Base-by-base conservation (phyloP, 1,140 invertebrate genomes). In the Neotoxoptera formosana region DNA sequence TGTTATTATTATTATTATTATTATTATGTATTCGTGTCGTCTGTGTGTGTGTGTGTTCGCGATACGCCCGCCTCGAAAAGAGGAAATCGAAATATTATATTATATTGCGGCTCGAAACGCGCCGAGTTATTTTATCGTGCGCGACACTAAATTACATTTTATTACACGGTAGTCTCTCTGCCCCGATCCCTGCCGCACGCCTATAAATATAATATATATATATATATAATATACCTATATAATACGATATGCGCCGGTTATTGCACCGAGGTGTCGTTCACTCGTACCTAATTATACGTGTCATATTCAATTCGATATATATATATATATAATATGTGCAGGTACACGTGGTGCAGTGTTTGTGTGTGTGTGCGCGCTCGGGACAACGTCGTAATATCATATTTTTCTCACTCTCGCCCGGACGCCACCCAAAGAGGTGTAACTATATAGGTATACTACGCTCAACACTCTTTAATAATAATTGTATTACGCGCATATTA, bases 131-230 rank as follows among this genome's bases (percentile, higher is more conserved):
- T 76, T 17, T 20, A 76, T 34, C 30, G 60, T 76, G n/a, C 11
- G 81, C 83, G 83, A 86, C 83, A 86, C 83, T 86, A 86, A 86
- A 86, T 86, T 86, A 86, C 36, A 86, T 41, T 86, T 86, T 86
- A 86, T 86, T 86, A 86, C 83, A 86, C 83, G 83, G 83, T 84
- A 84, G 83, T 84, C 83, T 23, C 36, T 41, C 14, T 67, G 60
- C 60, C 60, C 56, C 14, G 14, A 17, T n/a, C 30, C 60, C 30
- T n/a, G 60, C 4, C 7, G 17, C 11, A n/a, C 30, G 17, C 30
- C 30, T 14, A 41, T 21, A 83, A 9, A 25, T 9, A 7, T 41
- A 20, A 20, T 6, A 7, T 21, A 20, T 3, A 41, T 17, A 23
- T 41, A 30, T 14, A 41, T 21, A 83, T 23, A 25, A 7, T 41